phyloP scores from a whole-genome alignment of 2,888 invertebrate genomes.

The Pinctada fucata region DNA sequence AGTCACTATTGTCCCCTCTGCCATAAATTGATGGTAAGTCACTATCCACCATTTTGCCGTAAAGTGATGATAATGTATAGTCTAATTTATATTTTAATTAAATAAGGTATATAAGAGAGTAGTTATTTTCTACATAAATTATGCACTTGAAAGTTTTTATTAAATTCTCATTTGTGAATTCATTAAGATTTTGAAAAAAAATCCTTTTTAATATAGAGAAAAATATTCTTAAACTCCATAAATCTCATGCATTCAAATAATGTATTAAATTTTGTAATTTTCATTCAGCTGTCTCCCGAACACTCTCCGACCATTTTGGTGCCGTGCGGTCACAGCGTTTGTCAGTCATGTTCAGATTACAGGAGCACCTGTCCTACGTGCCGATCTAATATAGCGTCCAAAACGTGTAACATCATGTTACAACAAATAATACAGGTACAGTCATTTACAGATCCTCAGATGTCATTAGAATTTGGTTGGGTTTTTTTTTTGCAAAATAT shows the following conservation, averaged over 20 bases:
- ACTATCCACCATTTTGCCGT: not conserved
- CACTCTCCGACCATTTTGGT: conserved; percentile 57
- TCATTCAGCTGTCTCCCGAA: conserved; percentile 51
- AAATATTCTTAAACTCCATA: too few species aligned
- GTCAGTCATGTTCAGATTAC: conserved; percentile 50
- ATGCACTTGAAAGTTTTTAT: too few species aligned
- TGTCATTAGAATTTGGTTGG: too few species aligned
- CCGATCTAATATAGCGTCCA: conserved; percentile 50
- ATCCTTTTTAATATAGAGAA: too few species aligned
- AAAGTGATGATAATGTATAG: not conserved
- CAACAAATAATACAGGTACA: conserved; percentile 53
- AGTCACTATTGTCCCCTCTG: conserved; percentile 59
- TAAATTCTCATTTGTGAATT: too few species aligned
- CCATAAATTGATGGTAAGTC: conserved; percentile 54
- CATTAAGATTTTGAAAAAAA: too few species aligned
- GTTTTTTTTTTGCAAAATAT: too few species aligned
- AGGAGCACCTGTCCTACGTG: conserved; percentile 57
- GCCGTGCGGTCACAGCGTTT: conserved; percentile 66
- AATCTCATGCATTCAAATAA: too few species aligned
- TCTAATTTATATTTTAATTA: not conserved
- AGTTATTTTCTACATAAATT: too few species aligned
- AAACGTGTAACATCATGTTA: conserved; percentile 56
- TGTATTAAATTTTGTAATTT: not conserved
- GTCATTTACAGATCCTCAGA: not conserved
- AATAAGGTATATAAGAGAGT: too few species aligned